Percentiles rank a stretch among this genome's conserved stretches.
These are phyloP conservation scores for Sphaerophoria taeniata DNA, from an alignment of 2,888 invertebrate genomes.

Conservation along the genomic window DNA sequence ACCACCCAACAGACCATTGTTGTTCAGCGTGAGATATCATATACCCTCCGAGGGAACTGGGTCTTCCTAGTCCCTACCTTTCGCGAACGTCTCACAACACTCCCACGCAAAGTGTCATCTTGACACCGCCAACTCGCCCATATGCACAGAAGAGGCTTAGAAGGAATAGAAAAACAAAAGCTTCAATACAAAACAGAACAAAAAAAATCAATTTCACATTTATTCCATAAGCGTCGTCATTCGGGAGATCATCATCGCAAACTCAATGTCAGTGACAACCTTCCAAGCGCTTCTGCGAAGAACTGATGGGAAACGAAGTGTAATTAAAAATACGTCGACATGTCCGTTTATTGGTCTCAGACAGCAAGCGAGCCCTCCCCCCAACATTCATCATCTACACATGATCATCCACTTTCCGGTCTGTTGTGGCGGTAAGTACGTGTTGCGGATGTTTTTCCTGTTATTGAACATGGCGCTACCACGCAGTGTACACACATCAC, in stretches of 20 bases:
- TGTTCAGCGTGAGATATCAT: too few relatives aligned
- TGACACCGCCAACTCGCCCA: not conserved
- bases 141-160: not conserved
- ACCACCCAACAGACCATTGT: too few relatives aligned
- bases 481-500: conserved; percentile 44
- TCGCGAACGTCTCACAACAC: not conserved
- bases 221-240: conserved; percentile 34
- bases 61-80: too few relatives aligned
- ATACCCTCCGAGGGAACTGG: too few relatives aligned
- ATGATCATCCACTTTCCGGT: conserved; percentile 42
- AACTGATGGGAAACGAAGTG: conserved; percentile 44
- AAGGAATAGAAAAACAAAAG: not conserved
- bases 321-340: conserved; percentile 64
- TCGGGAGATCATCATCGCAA: conserved; percentile 38
- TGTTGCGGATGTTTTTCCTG: conserved; percentile 73
- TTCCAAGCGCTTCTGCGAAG: conserved; percentile 15
- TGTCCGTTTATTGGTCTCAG: conserved; percentile 39
- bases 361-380: conserved; percentile 24
- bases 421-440: conserved; percentile 56
- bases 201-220: conserved; percentile 54
- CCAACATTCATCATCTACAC: conserved; percentile 4
- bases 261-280: conserved; percentile 27
- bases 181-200: not conserved
- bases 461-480: conserved; percentile 54
- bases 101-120: not conserved